Evolutionary conservation across 2,888 invertebrate species (phyloP).

Genomic region (Globia sparganii): DNA sequence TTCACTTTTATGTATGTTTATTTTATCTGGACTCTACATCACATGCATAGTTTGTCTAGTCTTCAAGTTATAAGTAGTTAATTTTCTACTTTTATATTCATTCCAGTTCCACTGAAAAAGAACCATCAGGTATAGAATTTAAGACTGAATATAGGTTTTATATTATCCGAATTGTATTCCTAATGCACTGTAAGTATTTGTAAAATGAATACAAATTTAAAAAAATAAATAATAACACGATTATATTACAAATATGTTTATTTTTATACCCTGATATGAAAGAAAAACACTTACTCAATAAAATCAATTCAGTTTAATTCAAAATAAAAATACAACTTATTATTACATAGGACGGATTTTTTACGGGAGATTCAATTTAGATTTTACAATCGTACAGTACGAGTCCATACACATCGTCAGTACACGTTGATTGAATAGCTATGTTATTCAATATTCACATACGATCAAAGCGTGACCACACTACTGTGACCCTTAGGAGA

Average conservation of each 20-base stretch:
- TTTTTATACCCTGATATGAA: constrained; percentile 50
- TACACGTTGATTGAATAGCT: constrained; percentile 34
- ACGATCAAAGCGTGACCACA: constrained; percentile 80
- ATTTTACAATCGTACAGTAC: constrained; percentile 24
- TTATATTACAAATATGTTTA: constrained; percentile 54
- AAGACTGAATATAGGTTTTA: constrained; percentile 82
- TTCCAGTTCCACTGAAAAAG: constrained; percentile 59
- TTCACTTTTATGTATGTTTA: constrained; percentile 1
- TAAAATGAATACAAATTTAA: constrained; percentile 56
- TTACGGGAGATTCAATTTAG: constrained; percentile 40
- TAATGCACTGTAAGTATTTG: constrained; percentile 56
- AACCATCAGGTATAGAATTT: constrained; percentile 67
- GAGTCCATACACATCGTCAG: constrained; percentile 9
- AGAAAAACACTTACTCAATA: constrained; percentile 20
- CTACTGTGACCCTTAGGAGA: constrained; percentile 69
- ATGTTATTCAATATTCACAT: constrained; percentile 19
- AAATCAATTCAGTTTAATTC: constrained; percentile 16
- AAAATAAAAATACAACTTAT: constrained; percentile 37
- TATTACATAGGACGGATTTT: constrained; percentile 50
- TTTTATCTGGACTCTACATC: constrained; percentile 27
- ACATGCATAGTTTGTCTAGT: constrained; percentile 63
- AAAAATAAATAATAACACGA: constrained; percentile 56
- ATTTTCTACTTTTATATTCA: constrained; percentile 73
- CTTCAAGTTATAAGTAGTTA: constrained; percentile 56
- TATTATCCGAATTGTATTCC: constrained; percentile 65